These are phyloP conservation scores for Orthosia gothica DNA, from an alignment of 2,888 invertebrate genomes.

Conservation along the genomic window DNA sequence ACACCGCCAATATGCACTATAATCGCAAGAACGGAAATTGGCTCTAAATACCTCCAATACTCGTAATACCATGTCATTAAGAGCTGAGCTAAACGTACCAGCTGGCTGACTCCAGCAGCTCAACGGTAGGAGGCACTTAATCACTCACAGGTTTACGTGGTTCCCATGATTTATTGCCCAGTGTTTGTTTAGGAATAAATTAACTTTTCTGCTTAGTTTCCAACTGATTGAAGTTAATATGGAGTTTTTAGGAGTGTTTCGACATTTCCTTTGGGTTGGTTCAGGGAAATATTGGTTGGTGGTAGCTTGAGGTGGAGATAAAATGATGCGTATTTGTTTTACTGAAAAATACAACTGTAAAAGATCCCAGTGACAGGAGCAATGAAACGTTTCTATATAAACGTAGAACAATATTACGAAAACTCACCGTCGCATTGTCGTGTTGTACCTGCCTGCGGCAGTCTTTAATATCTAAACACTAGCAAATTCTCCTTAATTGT, in stretches of 20 bases:
- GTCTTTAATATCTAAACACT: no score
- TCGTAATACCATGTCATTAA: conserved; percentile 1
- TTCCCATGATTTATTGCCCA: conserved; percentile 33
- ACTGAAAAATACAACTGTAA: no score
- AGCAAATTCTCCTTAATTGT: no score
- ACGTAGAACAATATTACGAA: no score
- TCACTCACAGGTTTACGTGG: conserved; percentile 47
- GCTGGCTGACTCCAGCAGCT: conserved; percentile 32
- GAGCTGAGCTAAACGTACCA: conserved; percentile 11
- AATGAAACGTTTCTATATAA: no score
- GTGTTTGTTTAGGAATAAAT: conserved; percentile 56
- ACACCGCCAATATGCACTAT: not conserved
- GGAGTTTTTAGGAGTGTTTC: conserved; percentile 26
- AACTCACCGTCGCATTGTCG: no score
- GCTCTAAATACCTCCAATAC: not conserved
- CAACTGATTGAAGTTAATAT: conserved; percentile 53
- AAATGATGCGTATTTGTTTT: not conserved
- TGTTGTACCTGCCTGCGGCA: no score
- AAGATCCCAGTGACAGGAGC: no score
- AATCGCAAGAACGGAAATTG: conserved; percentile 1
- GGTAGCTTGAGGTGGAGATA: not conserved
- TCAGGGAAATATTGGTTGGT: not conserved
- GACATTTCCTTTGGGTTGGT: conserved; percentile 26
- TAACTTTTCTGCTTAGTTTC: conserved; percentile 55
- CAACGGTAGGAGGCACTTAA: conserved; percentile 32